Base-by-base conservation (phyloP, 2,888 invertebrate genomes). In the Acrocera orbiculus region DNA sequence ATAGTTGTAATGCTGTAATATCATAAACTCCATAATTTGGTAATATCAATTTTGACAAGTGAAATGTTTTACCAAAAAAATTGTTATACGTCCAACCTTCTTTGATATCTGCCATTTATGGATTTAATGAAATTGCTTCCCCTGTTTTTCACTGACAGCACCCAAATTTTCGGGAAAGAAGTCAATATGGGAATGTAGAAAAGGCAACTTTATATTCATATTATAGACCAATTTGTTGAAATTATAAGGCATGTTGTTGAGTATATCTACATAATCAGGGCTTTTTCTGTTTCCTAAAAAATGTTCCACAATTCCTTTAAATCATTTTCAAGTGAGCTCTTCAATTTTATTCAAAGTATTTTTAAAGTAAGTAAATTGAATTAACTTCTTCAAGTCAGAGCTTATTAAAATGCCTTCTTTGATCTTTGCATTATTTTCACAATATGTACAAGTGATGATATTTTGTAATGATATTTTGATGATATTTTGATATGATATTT, bases 131-230 rank as follows among this genome's bases (percentile, higher is more conserved):
- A 24, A 24, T 10, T 13, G 24, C 24, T 24, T 14, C 5, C 15
- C 15, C n/a, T 28, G 28, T 16, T 16, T 17, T 16, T 28, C 28
- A 28, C 16, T 28, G 4, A 28, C 16, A 13, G 16, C 5, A 9
- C 28, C 28, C 6, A 28, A n/a, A 16, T 28, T 28, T 5, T 28
- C 28, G n/a, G 28, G 28, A 16, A 28, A 22, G 29, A 7, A 15
- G 31, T 31, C 30, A 19, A 30, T 20, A 30, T 13, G 13, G 10
- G 30, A 20, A 22, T 30, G 19, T 14, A 30, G 30, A 10, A 30
- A 30, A 30, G 20, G 30, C 13, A 22, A 22, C 22, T 30, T 30
- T 20, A 30, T 30, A 22, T 14, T 30, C 30, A 30, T 30, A 19
- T 19, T 14, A 13, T 15, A 27, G 6, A 6, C 27, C 27, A 27